Conservation (phyloP, 2,888 invertebrate species). For the Gibbula magus region DNA sequence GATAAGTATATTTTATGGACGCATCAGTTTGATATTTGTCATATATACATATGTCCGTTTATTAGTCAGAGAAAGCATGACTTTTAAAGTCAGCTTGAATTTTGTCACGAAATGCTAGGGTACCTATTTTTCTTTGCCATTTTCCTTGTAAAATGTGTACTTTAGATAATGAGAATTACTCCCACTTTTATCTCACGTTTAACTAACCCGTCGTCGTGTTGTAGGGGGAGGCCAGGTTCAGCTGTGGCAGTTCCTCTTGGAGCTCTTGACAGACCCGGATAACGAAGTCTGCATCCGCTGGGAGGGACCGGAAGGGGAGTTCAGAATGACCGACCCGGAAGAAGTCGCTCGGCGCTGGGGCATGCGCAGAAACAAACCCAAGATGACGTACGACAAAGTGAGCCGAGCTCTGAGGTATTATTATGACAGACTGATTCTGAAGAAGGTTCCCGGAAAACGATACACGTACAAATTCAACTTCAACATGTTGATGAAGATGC, state of each 20-base stretch:
- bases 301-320: conserved; percentile 51
- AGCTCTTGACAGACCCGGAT: conserved; percentile 90
- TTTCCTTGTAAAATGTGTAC: too few relatives aligned
- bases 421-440: conserved; percentile 67
- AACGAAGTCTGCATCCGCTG: conserved; percentile 73
- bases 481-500: conserved; percentile 31
- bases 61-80: too few relatives aligned
- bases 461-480: conserved; percentile 55
- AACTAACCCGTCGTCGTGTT: neutral
- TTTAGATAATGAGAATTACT: too few relatives aligned
- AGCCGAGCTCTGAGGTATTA: conserved; percentile 64
- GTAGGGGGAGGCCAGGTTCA: conserved; percentile 81
- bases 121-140: too few relatives aligned
- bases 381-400: conserved; percentile 59
- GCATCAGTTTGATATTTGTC: too few relatives aligned
- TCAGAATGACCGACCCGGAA: conserved; percentile 50
- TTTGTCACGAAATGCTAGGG: neutral
- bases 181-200: too few relatives aligned
- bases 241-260: conserved; percentile 43
- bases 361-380: conserved; percentile 46
- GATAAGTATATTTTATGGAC: too few relatives aligned
- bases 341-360: conserved; percentile 54
- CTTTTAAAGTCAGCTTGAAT: neutral
- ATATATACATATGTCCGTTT: too few relatives aligned
- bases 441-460: conserved; percentile 53